Conservation (phyloP, 1,140 invertebrate species). For the Diplogasteroides magnus region DNA sequence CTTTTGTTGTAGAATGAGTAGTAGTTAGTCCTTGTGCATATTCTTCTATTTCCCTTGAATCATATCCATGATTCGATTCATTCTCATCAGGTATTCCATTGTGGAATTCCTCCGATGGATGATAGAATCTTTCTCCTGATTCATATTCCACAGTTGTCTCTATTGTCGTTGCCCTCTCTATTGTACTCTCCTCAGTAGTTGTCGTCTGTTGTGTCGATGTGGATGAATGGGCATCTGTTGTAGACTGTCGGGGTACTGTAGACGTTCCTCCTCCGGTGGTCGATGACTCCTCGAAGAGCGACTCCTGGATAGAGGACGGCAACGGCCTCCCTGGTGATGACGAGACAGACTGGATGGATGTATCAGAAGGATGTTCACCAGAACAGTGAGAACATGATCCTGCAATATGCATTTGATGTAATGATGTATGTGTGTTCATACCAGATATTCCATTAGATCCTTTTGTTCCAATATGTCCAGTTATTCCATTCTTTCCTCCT, state of each 20-base stretch:
- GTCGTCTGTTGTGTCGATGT: too few species aligned
- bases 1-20: too few species aligned
- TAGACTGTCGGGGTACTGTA: neutral
- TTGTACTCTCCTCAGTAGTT: too few species aligned
- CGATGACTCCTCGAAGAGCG: too few species aligned
- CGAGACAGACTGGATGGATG: neutral
- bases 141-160: neutral
- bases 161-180: too few species aligned
- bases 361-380: neutral
- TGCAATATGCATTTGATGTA: neutral
- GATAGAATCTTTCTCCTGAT: neutral
- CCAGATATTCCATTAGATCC: neutral
- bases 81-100: neutral
- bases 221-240: neutral
- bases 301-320: too few species aligned
- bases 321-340: too few species aligned
- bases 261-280: too few species aligned
- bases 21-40: neutral
- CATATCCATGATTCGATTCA: neutral
- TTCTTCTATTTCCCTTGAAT: neutral
- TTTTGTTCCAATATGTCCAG: neutral
- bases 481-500: neutral
- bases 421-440: neutral
- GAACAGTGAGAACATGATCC: neutral
- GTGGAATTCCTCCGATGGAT: neutral